A percentile compares a stretch with the other conserved stretches of the same genome.
These are phyloP conservation scores for Saccopteryx leptura DNA, from an alignment of 2,113 vertebrate genomes.

Conservation along the genomic window DNA sequence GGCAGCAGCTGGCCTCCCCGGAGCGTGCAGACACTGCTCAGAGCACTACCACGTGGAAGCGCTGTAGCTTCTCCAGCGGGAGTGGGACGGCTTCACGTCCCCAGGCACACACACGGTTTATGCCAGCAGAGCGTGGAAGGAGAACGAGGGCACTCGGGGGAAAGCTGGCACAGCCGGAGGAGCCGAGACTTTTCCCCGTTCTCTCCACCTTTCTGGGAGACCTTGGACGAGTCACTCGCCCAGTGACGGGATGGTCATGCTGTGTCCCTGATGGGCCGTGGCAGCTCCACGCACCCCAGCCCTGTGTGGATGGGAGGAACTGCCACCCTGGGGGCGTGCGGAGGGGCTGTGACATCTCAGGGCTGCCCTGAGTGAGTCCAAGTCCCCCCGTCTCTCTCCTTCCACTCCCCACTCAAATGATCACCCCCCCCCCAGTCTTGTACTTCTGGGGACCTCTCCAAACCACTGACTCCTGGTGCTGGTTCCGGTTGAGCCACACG, in stretches of 20 bases:
- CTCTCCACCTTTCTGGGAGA: background rate
- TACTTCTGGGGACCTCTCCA: no score
- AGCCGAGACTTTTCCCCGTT: fast-evolving
- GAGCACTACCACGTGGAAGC: fast-evolving
- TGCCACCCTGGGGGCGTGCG: fast-evolving
- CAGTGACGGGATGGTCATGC: fast-evolving
- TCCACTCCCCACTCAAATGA: fast-evolving
- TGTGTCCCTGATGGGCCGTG: fast-evolving
- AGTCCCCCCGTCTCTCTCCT: fast-evolving
- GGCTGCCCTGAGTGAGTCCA: background rate
- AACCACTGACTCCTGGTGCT: fast-evolving
- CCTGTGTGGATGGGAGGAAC: background rate
- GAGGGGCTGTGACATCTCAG: background rate
- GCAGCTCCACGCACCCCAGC: fast-evolving
- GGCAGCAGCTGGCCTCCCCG: background rate
- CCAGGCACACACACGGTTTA: background rate
- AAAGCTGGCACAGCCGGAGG: background rate
- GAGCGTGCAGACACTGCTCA: fast-evolving
- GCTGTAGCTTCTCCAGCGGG: fast-evolving
- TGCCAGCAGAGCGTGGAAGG: fast-evolving
- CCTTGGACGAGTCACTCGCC: background rate
- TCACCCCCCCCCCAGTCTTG: background rate
- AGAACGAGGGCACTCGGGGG: fast-evolving
- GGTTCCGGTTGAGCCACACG: background rate
- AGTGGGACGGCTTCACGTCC: background rate